phyloP scores from a whole-genome alignment of 2,797 vertebrate genomes.

The Merluccius polli region DNA sequence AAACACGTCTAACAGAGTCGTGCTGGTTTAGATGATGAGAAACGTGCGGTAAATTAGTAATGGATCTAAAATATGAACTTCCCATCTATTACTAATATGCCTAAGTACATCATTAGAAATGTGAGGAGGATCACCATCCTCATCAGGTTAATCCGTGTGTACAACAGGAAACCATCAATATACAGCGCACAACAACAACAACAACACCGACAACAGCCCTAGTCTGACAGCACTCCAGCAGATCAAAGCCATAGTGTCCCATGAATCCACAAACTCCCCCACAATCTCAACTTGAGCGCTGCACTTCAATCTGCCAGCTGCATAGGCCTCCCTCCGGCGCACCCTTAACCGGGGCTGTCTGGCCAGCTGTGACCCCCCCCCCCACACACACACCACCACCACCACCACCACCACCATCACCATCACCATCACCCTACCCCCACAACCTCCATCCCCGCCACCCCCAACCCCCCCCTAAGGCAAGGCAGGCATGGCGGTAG shows the following conservation, averaged over 20 bases:
- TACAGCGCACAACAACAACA: not conserved
- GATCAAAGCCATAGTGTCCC: conserved; percentile 18
- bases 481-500: conserved; percentile 36
- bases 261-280: conserved; percentile 5
- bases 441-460: not conserved
- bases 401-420: too few relatives aligned
- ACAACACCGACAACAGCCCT: too few relatives aligned
- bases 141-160: not conserved
- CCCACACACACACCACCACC: too few relatives aligned
- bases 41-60: not conserved
- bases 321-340: conserved; percentile 60
- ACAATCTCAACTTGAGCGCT: conserved; percentile 17
- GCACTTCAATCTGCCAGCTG: conserved; percentile 58
- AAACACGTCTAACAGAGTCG: conserved; percentile 25
- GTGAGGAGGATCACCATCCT: too few relatives aligned
- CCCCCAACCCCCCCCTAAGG: conserved; percentile 26
- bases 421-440: not conserved
- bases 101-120: too few relatives aligned
- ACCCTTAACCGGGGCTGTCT: conserved; percentile 52
- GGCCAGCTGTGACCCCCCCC: conserved; percentile 64
- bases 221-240: conserved; percentile 1
- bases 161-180: not conserved
- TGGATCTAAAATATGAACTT: too few relatives aligned
- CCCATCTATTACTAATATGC: too few relatives aligned
- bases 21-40: not conserved